Percentiles rank a stretch among this genome's conserved stretches.
phyloP scores from a whole-genome alignment of 2,113 vertebrate genomes.

The Podarcis raffonei region DNA sequence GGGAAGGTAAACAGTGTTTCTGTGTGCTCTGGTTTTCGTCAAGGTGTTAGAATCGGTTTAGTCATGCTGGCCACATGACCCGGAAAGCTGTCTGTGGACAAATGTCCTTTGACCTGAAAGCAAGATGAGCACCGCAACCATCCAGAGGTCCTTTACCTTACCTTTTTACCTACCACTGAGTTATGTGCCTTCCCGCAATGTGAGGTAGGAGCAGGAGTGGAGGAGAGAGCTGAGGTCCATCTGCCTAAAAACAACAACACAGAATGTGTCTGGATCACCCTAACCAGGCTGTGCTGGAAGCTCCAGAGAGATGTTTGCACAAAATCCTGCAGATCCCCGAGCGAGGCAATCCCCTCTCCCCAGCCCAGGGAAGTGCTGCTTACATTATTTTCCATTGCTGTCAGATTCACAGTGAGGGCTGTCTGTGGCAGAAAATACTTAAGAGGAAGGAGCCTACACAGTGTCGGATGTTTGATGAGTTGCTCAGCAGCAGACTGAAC shows the following conservation, averaged over 20 bases:
- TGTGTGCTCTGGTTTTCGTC: too few species aligned
- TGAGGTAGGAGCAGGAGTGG: constrained; percentile 20
- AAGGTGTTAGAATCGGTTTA: too few species aligned
- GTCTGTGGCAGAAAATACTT: constrained; percentile 38
- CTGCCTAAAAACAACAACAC: constrained; percentile 43
- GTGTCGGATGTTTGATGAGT: constrained; percentile 67
- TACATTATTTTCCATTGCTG: constrained; percentile 54
- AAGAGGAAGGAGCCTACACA: constrained; percentile 55
- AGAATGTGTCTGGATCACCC: not conserved
- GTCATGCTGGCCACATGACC: too few species aligned
- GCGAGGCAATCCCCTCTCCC: constrained; percentile 51
- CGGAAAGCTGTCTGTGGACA: too few species aligned
- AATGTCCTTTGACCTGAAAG: too few species aligned
- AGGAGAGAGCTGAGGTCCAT: constrained; percentile 10
- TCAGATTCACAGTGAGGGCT: constrained; percentile 58
- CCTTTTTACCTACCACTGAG: too few species aligned
- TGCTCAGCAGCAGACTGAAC: constrained; percentile 66
- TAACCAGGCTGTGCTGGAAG: constrained; percentile 34
- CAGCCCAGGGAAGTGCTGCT: constrained; percentile 51
- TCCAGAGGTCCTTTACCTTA: too few species aligned
- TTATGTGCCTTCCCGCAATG: too few species aligned
- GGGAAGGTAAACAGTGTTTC: too few species aligned
- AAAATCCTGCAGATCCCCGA: constrained; percentile 41
- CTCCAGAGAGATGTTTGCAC: constrained; percentile 29
- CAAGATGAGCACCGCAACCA: too few species aligned